Evolutionary conservation across 1,140 invertebrate genomes (phyloP).

Genomic region (Bombus turneri): DNA sequence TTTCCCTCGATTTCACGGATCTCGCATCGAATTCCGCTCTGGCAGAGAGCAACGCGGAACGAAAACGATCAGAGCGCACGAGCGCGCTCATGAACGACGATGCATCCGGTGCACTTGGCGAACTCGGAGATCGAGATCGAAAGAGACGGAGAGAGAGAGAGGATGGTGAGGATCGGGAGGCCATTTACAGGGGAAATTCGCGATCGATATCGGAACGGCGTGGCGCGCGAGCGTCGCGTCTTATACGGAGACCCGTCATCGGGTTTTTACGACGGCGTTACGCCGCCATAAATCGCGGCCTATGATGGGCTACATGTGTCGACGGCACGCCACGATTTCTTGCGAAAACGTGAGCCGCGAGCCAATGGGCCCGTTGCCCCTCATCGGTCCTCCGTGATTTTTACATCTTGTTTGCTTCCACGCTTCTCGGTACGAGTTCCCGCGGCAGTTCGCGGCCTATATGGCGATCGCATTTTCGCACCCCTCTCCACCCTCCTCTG

Average conservation of each 20-base stretch:
- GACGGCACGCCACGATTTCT: constrained; percentile 78
- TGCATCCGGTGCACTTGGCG: not conserved
- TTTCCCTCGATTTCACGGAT: constrained; percentile 44
- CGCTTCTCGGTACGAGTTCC: constrained; percentile 27
- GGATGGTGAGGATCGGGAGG: not conserved
- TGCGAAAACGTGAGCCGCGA: constrained; percentile 77
- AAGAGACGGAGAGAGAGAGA: not conserved
- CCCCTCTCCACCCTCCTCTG: constrained; percentile 6
- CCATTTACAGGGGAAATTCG: constrained; percentile 72
- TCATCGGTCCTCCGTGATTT: constrained; percentile 68
- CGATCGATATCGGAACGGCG: constrained; percentile 74
- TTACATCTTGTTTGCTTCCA: constrained; percentile 77
- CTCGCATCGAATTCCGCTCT: not conserved
- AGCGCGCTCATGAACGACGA: not conserved
- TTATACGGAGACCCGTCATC: constrained; percentile 69
- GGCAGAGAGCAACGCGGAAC: constrained; percentile 27
- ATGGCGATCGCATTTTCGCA: constrained; percentile 59
- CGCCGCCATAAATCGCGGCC: constrained; percentile 78
- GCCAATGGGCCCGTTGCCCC: constrained; percentile 58
- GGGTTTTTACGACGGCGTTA: constrained; percentile 73
- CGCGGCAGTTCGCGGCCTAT: constrained; percentile 45
- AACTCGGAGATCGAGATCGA: not conserved
- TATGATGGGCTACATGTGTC: constrained; percentile 81
- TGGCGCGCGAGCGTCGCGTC: constrained; percentile 61
- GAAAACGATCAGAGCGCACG: not conserved